Base-by-base conservation (phyloP, 2,113 vertebrate genomes). In the Morphnarchus princeps region DNA sequence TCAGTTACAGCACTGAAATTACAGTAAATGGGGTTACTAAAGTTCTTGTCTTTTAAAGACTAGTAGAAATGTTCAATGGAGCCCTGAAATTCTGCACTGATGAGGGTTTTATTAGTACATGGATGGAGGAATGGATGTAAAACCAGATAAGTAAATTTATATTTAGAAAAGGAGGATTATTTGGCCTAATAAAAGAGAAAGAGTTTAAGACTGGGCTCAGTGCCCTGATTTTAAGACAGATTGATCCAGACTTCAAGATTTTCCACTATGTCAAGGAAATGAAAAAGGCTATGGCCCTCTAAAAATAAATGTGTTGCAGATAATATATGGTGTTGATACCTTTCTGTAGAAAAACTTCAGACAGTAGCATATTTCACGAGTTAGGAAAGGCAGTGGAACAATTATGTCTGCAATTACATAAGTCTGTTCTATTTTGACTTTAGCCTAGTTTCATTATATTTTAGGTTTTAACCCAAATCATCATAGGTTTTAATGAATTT, bases 401-500 rank as follows among this genome's bases (percentile, higher is more conserved):
- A 81, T 93, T 89, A 82, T 87, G 42, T 50, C 62, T 88, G 62
- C 67, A 80, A 90, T 97, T 93, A 80, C 31, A 42, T 89, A 96
- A 95, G 45, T 18, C 70, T 50, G 15, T 73, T 73, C 82, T 95
- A 93, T 91, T 96, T 95, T 96, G 58, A 69, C 58, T 96, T 90
- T 63, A 95, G 62, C 93, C 89, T 87, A 82, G 42, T 91, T 95
- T 90, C 59, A 67, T 78, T 88, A 47, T 80, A 90, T 82, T 93
- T 89, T 80, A 77, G 81, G 58, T 76, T 95, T 97, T 94, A 97
- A 79, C 89, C 66, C 19, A 1, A 91, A 86, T 72, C 20, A 3
- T 89, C 74, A 22, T 55, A 90, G 54, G 21, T 85, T 95, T 94
- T 95, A 97, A 89, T 95, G 91, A 94, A 87, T 90, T 88, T 91